A percentile compares a stretch with the other conserved stretches of the same genome.
phyloP scores from a whole-genome alignment of 1,140 invertebrate species.

The Ceratina australensis region DNA sequence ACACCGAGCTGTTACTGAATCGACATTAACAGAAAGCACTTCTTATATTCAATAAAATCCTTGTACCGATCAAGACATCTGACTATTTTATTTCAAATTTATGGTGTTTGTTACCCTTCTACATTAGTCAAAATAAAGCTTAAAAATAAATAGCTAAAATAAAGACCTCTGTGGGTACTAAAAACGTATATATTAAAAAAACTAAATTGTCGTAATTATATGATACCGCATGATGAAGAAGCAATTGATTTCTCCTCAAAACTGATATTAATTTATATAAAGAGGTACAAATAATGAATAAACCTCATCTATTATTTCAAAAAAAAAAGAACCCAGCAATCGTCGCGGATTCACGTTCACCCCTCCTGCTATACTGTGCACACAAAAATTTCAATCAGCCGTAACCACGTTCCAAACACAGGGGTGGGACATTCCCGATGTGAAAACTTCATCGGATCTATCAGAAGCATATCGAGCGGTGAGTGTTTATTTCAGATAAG shows the following conservation, averaged over 20 bases:
- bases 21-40: no score
- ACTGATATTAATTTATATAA: neutral
- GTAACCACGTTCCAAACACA: neutral
- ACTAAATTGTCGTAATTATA: no score
- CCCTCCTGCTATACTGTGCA: neutral
- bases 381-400: constrained; percentile 18
- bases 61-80: neutral
- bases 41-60: neutral
- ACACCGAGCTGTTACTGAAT: no score
- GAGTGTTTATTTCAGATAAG: constrained; percentile 37
- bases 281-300: neutral
- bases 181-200: no score
- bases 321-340: neutral
- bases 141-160: no score
- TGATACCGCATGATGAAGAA: no score
- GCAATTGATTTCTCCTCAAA: neutral
- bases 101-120: no score
- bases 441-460: constrained; percentile 19
- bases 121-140: no score
- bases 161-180: no score
- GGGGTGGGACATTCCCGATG: neutral
- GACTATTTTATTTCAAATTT: no score
- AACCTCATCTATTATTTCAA: neutral
- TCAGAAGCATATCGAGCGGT: constrained; percentile 1
- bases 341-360: neutral